Base-by-base conservation (phyloP, 2,888 invertebrate species). In the Rhingia campestris region DNA sequence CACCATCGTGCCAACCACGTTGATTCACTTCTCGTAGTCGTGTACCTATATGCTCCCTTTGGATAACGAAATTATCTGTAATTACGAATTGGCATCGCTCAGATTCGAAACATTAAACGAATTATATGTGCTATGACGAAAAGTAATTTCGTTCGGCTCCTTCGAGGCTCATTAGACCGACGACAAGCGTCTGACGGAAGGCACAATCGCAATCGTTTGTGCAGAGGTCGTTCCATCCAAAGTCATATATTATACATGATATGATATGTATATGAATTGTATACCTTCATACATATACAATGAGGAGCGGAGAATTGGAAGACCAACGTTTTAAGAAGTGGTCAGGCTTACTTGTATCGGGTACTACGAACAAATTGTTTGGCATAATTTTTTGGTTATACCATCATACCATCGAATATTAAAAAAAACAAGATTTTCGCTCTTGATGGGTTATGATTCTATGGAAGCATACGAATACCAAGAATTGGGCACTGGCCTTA, bases 121-220 rank as follows among this genome's bases (percentile, higher is more conserved):
- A 81, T 79, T 86, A 85, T 87, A 87, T 87, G 87, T 86, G 67
- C 79, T 86, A 77, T 86, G 86, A 87, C 86, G 72, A 56, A 87
- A 87, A 86, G 81, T 86, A 87, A 87, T 87, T 87, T 86, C 9
- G 56, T 80, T 80, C 61, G 74, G 81, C 86, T 86, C 81, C 80
- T 86, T 82, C 61, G 74, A 69, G 86, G 66, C 51, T 54, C 74
- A 74, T 79, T 79, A 70, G 66, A n/a, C 30, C 66, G 63, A 56
- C 64, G 64, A 81, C 53, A 64, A 53, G 47, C 69, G 82, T 82
- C 82, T 82, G 82, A 74, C 54, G 72, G 61, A 76, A 47, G 64
- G 47, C 75, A 47, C 59, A 64, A 45, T 64, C 51, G 39, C 51
- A 37, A 14, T 67, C 49, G 10, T 35, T 53, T 30, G 4, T 14